phyloP scores from a whole-genome alignment of 2,797 vertebrate genomes.

The Myotis myotis region DNA sequence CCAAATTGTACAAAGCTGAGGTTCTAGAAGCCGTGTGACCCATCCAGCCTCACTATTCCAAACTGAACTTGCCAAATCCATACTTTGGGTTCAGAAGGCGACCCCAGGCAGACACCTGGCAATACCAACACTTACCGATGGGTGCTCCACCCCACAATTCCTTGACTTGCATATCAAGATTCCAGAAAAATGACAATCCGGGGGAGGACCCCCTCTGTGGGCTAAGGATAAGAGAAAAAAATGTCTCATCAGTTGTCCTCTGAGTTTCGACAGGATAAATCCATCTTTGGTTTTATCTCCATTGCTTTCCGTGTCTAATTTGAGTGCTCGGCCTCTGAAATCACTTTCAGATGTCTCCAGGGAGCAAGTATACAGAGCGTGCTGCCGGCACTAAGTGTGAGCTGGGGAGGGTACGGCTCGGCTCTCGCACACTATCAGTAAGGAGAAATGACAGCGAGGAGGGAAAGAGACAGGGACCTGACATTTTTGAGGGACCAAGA shows the following conservation, averaged over 20 bases:
- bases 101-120: background rate
- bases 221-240: background rate
- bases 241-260: constrained; percentile 40
- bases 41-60: background rate
- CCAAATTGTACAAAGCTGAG: background rate
- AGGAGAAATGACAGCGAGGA: constrained; percentile 53
- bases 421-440: constrained; percentile 63
- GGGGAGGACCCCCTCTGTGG: background rate
- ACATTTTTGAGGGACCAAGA: constrained; percentile 33
- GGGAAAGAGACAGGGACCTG: constrained; percentile 31
- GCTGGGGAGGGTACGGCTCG: background rate
- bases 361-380: constrained; percentile 77
- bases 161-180: background rate
- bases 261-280: constrained; percentile 38
- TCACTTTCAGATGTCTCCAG: constrained; percentile 79
- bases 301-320: constrained; percentile 62
- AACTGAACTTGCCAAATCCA: background rate
- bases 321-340: constrained; percentile 77
- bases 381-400: constrained; percentile 69
- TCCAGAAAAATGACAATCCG: background rate
- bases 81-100: background rate
- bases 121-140: background rate
- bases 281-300: constrained; percentile 64
- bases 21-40: background rate
- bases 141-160: accelerated